Percentiles rank a stretch among this genome's conserved stretches.
phyloP scores from a whole-genome alignment of 2,888 invertebrate genomes.

The Psylliodes chrysocephalus region DNA sequence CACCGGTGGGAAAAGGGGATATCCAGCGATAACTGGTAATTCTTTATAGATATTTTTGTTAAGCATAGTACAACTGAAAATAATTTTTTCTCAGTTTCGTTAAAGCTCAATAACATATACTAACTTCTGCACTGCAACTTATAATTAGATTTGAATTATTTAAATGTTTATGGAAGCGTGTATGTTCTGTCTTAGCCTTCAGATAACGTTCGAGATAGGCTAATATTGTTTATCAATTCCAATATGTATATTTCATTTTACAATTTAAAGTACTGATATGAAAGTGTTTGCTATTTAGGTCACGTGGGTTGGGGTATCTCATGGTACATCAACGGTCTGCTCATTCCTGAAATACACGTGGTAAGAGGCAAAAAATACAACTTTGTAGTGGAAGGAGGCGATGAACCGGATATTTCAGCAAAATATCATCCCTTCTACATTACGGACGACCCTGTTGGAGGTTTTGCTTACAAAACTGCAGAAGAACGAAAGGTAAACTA shows the following conservation, averaged over 20 bases:
- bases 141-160: too few species aligned
- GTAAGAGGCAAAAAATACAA: slow-evolving; percentile 88
- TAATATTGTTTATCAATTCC: too few species aligned
- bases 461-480: slow-evolving; percentile 84
- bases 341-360: slow-evolving; percentile 91
- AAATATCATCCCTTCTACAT: slow-evolving; percentile 94
- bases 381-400: slow-evolving; percentile 88
- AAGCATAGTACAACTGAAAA: background rate
- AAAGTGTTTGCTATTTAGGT: slow-evolving; percentile 68
- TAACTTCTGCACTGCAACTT: too few species aligned
- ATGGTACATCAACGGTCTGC: slow-evolving; percentile 93
- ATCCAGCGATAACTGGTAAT: slow-evolving; percentile 88
- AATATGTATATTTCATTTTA: too few species aligned
- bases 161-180: too few species aligned
- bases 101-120: too few species aligned
- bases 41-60: too few species aligned
- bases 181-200: too few species aligned
- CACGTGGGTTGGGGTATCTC: slow-evolving; percentile 95
- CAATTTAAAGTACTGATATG: too few species aligned
- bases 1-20: slow-evolving; percentile 89
- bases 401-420: slow-evolving; percentile 80
- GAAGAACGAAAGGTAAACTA: slow-evolving; percentile 78
- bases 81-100: too few species aligned
- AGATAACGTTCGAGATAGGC: too few species aligned
- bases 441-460: slow-evolving; percentile 91